These are phyloP conservation scores for Lutraria rhynchaena DNA, from an alignment of 1,140 invertebrate species.

Conservation along the genomic window DNA sequence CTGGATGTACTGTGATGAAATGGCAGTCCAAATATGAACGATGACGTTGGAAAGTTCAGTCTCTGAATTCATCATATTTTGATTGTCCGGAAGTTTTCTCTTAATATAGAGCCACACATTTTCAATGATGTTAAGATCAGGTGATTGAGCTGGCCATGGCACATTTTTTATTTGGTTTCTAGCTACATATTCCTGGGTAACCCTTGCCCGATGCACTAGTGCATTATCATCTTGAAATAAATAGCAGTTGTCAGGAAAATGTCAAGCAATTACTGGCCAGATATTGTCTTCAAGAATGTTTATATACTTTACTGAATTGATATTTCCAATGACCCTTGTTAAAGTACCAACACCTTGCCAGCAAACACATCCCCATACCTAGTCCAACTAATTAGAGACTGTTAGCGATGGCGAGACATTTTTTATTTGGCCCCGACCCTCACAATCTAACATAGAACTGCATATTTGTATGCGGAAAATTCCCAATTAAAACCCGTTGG, in stretches of 20 bases:
- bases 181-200: neutral
- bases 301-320: constrained; percentile 18
- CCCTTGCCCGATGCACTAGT: constrained; percentile 4
- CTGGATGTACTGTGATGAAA: too few species aligned
- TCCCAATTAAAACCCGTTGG: too few species aligned
- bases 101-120: constrained; percentile 15
- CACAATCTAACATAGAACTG: too few species aligned
- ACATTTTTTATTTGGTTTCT: constrained; percentile 4
- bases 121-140: constrained; percentile 28
- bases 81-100: neutral
- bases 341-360: constrained; percentile 24
- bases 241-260: constrained; percentile 17
- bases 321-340: constrained; percentile 6
- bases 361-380: constrained; percentile 37
- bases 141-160: constrained; percentile 13
- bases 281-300: constrained; percentile 26
- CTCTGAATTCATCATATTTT: neutral
- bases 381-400: too few species aligned
- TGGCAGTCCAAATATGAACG: too few species aligned
- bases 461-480: too few species aligned
- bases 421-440: too few species aligned
- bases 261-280: constrained; percentile 10
- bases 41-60: neutral
- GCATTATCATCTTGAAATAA: constrained; percentile 38
- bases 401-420: too few species aligned